Evolutionary conservation across 2,113 vertebrate species (phyloP).

Genomic region (Lutjanus erythropterus): DNA sequence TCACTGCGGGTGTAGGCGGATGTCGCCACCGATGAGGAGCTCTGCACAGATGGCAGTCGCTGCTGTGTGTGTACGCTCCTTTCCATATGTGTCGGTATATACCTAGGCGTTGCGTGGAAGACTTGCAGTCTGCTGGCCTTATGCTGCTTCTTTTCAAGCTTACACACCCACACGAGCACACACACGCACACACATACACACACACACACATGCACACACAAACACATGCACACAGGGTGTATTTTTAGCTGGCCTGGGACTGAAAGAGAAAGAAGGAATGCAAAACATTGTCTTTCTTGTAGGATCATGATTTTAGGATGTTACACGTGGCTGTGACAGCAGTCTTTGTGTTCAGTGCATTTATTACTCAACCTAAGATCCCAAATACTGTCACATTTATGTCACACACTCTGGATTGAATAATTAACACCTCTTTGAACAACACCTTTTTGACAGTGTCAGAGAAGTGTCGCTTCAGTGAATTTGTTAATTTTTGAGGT

Average conservation of each 20-base stretch:
- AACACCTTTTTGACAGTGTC: background rate
- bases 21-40: conserved; percentile 16
- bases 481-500: background rate
- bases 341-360: background rate
- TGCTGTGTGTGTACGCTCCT: conserved; percentile 28
- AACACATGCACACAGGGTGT: conserved; percentile 14
- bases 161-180: conserved; percentile 17
- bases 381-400: background rate
- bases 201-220: conserved; percentile 32
- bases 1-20: conserved; percentile 32
- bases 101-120: conserved; percentile 42
- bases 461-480: background rate
- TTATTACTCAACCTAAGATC: background rate
- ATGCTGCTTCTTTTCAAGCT: conserved; percentile 49
- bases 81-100: conserved; percentile 57
- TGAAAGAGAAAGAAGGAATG: conserved; percentile 29
- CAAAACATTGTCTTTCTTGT: conserved; percentile 30
- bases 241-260: conserved; percentile 57
- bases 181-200: background rate
- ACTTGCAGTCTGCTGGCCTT: conserved; percentile 50
- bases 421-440: background rate
- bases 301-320: background rate
- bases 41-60: conserved; percentile 57
- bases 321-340: background rate
- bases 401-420: background rate